These are phyloP conservation scores for Drosophila cognata DNA, from an alignment of 2,888 invertebrate species.

Conservation along the genomic window DNA sequence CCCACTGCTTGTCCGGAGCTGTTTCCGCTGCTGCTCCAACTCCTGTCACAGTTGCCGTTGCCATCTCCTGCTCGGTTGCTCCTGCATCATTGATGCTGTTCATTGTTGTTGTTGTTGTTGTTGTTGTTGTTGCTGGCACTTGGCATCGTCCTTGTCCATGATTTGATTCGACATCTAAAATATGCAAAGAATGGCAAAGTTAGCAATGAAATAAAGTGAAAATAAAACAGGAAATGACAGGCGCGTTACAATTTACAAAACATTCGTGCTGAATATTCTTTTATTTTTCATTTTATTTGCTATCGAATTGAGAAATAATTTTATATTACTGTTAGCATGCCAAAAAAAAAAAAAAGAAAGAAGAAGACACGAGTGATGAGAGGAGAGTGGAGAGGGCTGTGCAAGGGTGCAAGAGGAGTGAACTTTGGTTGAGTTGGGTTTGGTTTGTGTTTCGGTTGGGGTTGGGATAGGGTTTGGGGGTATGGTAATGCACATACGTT, in stretches of 20 bases:
- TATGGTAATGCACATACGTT: slow-evolving; percentile 32
- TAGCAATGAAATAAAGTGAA: slow-evolving; percentile 70
- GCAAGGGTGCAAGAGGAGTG: neutral
- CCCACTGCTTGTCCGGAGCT: slow-evolving; percentile 28
- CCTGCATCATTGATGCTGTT: slow-evolving; percentile 58
- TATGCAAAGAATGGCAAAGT: slow-evolving; percentile 70
- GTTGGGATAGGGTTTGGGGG: neutral
- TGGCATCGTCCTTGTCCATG: slow-evolving; percentile 65
- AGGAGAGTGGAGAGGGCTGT: neutral
- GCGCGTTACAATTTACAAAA: slow-evolving; percentile 67
- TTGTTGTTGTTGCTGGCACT: slow-evolving; percentile 51
- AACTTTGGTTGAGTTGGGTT: neutral
- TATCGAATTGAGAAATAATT: slow-evolving; percentile 73
- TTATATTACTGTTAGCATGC: slow-evolving; percentile 68
- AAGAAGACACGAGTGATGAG: neutral
- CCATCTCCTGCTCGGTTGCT: slow-evolving; percentile 26
- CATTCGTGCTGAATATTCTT: slow-evolving; percentile 51
- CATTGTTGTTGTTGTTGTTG: slow-evolving; percentile 42
- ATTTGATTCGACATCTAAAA: slow-evolving; percentile 82
- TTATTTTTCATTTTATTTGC: neutral
- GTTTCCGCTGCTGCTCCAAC: slow-evolving; percentile 47
- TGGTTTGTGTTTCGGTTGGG: neutral
- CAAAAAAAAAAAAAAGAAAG: slow-evolving; percentile 20
- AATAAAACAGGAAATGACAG: slow-evolving; percentile 80
- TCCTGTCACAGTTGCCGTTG: slow-evolving; percentile 17